These are phyloP conservation scores for Pherbina coryleti DNA, from an alignment of 2,888 invertebrate genomes.

Conservation along the genomic window DNA sequence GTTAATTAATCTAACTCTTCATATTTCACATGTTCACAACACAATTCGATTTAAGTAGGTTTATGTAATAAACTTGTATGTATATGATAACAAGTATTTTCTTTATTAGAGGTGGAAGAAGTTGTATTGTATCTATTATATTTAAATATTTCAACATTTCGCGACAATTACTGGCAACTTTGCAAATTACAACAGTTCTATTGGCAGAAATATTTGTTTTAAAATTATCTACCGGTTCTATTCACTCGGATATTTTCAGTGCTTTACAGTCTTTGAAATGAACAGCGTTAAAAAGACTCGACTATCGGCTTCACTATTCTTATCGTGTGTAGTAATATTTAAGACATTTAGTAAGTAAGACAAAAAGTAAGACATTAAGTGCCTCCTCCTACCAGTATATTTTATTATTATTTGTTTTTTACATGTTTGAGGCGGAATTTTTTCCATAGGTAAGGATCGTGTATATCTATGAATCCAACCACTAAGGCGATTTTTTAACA, in stretches of 20 bases:
- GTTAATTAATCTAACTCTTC: conserved; percentile 5
- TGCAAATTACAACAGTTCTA: not conserved
- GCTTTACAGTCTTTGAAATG: too few species aligned
- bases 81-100: not conserved
- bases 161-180: not conserved
- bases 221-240: too few species aligned
- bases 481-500: conserved; percentile 8
- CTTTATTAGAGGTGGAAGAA: not conserved
- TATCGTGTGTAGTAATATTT: not conserved
- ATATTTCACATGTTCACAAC: not conserved
- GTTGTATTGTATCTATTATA: not conserved
- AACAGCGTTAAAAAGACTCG: too few species aligned
- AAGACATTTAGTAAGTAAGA: too few species aligned
- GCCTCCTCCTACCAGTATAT: conserved; percentile 28
- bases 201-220: too few species aligned
- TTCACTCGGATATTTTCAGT: too few species aligned
- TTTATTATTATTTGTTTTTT: conserved; percentile 38
- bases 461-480: not conserved
- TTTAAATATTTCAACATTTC: too few species aligned
- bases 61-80: not conserved
- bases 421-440: conserved; percentile 50
- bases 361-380: conserved; percentile 13
- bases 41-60: conserved; percentile 4
- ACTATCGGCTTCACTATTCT: not conserved
- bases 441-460: conserved; percentile 50